Evolutionary conservation across 1,140 invertebrate genomes (phyloP), one percentile per base, ranked within the genome.

Genomic region (Ditylenchus dipsaci): DNA sequence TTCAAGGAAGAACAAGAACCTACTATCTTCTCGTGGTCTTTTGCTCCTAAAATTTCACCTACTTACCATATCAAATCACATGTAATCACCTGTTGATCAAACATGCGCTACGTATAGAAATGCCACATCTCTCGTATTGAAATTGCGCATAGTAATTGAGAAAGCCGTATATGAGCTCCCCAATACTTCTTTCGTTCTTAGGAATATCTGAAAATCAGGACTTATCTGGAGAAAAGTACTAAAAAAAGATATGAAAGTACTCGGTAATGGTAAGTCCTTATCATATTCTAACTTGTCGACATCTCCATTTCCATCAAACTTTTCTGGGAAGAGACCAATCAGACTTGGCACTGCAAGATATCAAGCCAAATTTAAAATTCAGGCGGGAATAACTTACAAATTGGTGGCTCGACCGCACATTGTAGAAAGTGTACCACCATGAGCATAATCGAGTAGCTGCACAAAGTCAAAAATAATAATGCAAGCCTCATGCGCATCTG

Each of bases 341-440:
- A 82, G 60, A 69, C 83, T 82, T 0, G 80, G 80, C 19, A 82
- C 33, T 38, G 33, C 11, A 38, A 38, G 33, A 38, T 5, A 38
- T 5, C 33, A 38, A 38, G 33, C 11, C 33, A 38, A 38, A 38
- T 38, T 11, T 11, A 38, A 38, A 38, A 38, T 38, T 11, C 11
- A 38, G 33, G 33, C 33, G 11, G 11, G 11, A 38, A 38, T 5
- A 38, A 38, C 33, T 38, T 38, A 38, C 33, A 58, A 29, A 82
- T 69, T 1, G 80, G 81, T 1, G 80, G 80, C 17, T 61, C 17
- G 45, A 80, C 88, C 88, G 88, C 87, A 90, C 90, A 90, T 85
- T 97, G 95, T 68, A 98, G 86, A 85, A 90, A 97, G 85, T 97
- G 91, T 73, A 97, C 89, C 29, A 96, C 90, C 92, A 97, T 95